These are phyloP conservation scores for Stratiolaelaps scimitus DNA, from an alignment of 1,140 invertebrate species.

Conservation along the genomic window DNA sequence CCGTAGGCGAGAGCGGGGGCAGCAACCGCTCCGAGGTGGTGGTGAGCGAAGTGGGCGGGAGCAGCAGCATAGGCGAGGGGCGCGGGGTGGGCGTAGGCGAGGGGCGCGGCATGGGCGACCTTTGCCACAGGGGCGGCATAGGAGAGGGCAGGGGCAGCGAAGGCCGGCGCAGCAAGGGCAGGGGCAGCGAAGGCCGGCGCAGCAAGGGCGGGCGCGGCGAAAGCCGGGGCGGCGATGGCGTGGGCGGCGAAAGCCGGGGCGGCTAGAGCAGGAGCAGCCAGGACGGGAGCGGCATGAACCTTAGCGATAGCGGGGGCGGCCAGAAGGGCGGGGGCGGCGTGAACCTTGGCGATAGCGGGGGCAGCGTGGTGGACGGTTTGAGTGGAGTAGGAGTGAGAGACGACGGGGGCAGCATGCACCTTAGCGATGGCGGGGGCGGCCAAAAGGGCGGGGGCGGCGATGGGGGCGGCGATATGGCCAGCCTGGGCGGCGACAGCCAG, in stretches of 20 bases:
- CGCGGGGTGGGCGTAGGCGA: neutral
- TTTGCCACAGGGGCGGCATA: constrained; percentile 6
- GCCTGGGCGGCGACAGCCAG: constrained; percentile 14
- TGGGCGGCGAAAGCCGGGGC: neutral
- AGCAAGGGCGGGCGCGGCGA: constrained; percentile 7
- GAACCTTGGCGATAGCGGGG: neutral
- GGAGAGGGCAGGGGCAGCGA: too few relatives aligned
- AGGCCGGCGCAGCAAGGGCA: neutral
- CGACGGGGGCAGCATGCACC: neutral
- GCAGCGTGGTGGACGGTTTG: constrained; percentile 22
- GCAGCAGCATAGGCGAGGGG: neutral
- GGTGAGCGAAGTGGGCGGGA: neutral
- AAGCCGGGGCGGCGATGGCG: neutral
- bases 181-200: neutral
- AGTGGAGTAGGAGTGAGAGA: constrained; percentile 20
- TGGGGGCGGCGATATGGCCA: neutral
- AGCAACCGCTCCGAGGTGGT: neutral
- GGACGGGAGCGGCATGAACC: neutral
- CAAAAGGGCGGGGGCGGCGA: constrained; percentile 6
- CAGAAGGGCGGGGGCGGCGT: constrained; percentile 3
- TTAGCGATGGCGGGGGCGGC: constrained; percentile 4
- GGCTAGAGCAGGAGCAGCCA: constrained; percentile 4
- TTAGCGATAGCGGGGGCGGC: neutral
- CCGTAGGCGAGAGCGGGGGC: constrained; percentile 19
- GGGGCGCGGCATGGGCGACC: neutral